A percentile compares a stretch with the other conserved stretches of the same genome.
phyloP scores from a whole-genome alignment of 2,113 vertebrate species.

The Pao palembangensis region DNA sequence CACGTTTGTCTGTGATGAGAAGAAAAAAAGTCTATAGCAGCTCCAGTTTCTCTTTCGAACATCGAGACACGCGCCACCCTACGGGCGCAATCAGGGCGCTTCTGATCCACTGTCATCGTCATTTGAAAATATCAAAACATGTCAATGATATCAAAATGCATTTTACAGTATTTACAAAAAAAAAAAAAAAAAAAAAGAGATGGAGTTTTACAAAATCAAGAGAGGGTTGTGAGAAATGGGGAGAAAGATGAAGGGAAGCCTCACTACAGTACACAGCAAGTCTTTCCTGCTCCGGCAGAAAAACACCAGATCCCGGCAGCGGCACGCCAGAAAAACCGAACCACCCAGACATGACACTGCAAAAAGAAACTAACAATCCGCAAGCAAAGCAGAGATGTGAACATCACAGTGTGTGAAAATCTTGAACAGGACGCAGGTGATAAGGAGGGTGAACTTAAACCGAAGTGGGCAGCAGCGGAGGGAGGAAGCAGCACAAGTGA shows the following conservation, averaged over 20 bases:
- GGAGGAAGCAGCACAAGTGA: constrained; percentile 31
- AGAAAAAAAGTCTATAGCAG: constrained; percentile 59
- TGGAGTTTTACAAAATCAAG: constrained; percentile 57
- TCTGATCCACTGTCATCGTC: constrained; percentile 62
- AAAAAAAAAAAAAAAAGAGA: constrained; percentile 33
- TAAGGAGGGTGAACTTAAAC: constrained; percentile 4
- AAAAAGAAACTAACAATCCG: constrained; percentile 12
- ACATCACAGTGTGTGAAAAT: constrained; percentile 61
- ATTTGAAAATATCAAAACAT: constrained; percentile 82
- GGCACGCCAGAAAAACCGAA: background rate
- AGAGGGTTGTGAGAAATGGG: constrained; percentile 5
- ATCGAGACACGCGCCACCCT: constrained; percentile 32
- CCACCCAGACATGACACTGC: background rate
- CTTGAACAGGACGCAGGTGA: constrained; percentile 16
- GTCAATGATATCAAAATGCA: constrained; percentile 86
- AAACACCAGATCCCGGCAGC: background rate
- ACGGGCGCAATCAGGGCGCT: constrained; percentile 22
- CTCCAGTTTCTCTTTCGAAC: constrained; percentile 54
- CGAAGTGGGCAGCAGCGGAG: constrained; percentile 9
- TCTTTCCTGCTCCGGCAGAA: background rate
- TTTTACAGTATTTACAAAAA: constrained; percentile 83
- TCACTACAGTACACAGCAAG: background rate
- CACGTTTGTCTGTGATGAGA: constrained; percentile 44
- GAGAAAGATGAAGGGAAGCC: no score
- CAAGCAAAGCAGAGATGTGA: constrained; percentile 26